A percentile compares a stretch with the other conserved stretches of the same genome.
Conservation (phyloP, 2,888 invertebrate species). For the Cephus pulcher region DNA sequence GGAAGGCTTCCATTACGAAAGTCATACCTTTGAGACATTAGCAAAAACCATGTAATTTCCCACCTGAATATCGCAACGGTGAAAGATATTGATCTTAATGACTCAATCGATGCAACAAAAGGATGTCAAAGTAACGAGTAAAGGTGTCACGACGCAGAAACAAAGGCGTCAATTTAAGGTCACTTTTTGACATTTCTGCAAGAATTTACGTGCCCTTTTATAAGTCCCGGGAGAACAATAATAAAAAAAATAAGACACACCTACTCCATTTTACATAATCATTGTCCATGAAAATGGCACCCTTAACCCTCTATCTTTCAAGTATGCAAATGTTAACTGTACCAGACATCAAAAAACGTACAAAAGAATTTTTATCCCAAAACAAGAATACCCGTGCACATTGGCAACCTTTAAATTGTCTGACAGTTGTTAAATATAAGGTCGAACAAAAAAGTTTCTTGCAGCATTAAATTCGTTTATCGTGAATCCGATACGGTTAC, state of each 20-base stretch:
- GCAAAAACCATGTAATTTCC: background rate
- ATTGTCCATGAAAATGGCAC: background rate
- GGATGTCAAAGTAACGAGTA: background rate
- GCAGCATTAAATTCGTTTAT: background rate
- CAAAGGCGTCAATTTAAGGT: background rate
- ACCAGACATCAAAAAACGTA: background rate
- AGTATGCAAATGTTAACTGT: background rate
- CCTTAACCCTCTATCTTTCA: background rate
- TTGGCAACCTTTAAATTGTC: background rate
- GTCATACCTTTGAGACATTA: background rate
- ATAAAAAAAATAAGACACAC: background rate
- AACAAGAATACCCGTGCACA: background rate
- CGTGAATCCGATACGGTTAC: background rate
- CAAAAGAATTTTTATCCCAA: background rate
- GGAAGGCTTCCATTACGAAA: background rate
- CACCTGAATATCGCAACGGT: background rate
- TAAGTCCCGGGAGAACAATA: background rate
- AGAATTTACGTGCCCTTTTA: background rate
- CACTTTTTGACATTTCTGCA: conserved; percentile 10
- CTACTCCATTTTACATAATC: background rate
- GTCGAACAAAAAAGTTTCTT: background rate
- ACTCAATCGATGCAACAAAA: background rate
- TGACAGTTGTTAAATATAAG: background rate
- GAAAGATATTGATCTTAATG: background rate
- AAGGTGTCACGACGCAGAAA: background rate